phyloP scores from a whole-genome alignment of 1,140 invertebrate genomes.

The Lerema accius region DNA sequence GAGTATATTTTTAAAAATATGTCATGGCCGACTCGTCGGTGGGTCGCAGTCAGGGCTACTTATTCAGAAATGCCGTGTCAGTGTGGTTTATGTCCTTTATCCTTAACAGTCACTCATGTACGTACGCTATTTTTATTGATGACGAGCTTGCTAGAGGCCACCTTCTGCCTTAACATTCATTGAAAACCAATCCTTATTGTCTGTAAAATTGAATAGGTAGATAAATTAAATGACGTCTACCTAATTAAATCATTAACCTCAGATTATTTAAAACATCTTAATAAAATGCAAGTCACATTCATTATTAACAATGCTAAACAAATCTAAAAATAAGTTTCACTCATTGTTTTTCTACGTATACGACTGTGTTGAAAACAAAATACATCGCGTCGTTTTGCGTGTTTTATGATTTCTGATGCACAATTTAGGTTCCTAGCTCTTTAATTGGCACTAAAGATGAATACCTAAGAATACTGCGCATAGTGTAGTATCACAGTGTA shows the following conservation, averaged over 20 bases:
- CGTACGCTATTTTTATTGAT: constrained; percentile 28
- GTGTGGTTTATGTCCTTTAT: constrained; percentile 15
- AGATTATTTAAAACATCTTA: background rate
- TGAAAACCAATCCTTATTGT: background rate
- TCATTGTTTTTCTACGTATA: constrained; percentile 9
- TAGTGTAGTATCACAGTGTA: background rate
- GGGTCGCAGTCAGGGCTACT: constrained; percentile 10
- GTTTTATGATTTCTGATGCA: too few relatives aligned
- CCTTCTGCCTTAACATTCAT: constrained; percentile 2
- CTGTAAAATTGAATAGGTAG: background rate
- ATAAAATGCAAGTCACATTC: constrained; percentile 1
- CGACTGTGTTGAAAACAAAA: too few relatives aligned
- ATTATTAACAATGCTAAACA: background rate
- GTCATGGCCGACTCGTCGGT: constrained; percentile 7
- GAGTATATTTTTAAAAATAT: constrained; percentile 28
- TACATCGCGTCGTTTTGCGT: too few relatives aligned
- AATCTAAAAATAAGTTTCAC: constrained; percentile 3
- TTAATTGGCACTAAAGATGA: background rate
- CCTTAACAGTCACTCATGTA: constrained; percentile 13
- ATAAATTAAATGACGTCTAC: background rate
- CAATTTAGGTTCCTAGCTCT: background rate
- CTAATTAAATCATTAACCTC: background rate
- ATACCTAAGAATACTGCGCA: background rate
- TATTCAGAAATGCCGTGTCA: constrained; percentile 17
- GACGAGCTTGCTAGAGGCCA: constrained; percentile 3